Percentiles rank a stretch among this genome's conserved stretches.
These are phyloP conservation scores for Vireo griseus DNA, from an alignment of 2,797 vertebrate species.

Conservation along the genomic window DNA sequence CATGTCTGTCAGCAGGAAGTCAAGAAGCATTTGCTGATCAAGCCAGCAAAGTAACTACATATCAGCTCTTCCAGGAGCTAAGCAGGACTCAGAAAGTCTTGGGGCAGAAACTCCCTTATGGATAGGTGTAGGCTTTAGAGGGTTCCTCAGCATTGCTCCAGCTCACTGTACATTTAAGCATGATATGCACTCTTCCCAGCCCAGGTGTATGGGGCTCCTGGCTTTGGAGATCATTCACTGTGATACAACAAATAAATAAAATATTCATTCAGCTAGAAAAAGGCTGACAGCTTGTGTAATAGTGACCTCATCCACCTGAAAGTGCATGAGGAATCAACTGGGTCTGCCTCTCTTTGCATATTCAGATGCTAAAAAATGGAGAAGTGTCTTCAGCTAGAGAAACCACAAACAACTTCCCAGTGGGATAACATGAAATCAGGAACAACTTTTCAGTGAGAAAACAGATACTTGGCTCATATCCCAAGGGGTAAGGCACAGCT, in stretches of 20 bases:
- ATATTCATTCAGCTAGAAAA: background rate
- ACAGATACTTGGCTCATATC: background rate
- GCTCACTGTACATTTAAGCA: background rate
- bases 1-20: background rate
- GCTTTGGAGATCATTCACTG: background rate
- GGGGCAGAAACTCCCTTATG: background rate
- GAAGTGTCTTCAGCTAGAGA: background rate
- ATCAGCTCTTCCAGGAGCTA: background rate
- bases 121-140: no score
- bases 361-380: background rate
- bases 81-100: background rate
- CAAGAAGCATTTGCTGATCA: background rate
- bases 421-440: background rate
- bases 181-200: background rate
- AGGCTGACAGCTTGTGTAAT: background rate
- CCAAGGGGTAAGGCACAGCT: background rate
- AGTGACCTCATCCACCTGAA: background rate
- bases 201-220: background rate
- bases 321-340: background rate
- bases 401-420: background rate
- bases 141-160: background rate
- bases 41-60: background rate
- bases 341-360: background rate
- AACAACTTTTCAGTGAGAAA: background rate
- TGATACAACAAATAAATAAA: background rate